Conservation (phyloP, 2,888 invertebrate genomes). For the Candidula unifasciata region DNA sequence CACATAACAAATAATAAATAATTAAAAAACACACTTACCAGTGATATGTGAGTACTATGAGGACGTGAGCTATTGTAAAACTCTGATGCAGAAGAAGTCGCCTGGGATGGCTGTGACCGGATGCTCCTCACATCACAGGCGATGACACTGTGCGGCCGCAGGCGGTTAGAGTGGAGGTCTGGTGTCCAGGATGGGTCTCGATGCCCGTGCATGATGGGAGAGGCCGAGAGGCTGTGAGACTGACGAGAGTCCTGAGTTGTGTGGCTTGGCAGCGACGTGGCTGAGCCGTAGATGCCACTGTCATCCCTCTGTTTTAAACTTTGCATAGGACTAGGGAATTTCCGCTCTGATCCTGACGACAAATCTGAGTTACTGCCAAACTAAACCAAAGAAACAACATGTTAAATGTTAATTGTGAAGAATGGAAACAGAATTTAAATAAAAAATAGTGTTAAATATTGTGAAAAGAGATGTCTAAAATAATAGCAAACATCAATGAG, state of each 20-base stretch:
- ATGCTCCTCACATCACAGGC: conserved; percentile 43
- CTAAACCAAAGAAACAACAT: conserved; percentile 42
- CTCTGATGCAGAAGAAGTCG: conserved; percentile 33
- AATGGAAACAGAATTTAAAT: no score
- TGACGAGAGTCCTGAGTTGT: conserved; percentile 41
- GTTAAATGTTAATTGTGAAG: no score
- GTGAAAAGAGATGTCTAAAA: no score
- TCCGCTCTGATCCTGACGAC: conserved; percentile 58
- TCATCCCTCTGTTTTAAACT: conserved; percentile 67
- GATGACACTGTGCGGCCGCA: conserved; percentile 46
- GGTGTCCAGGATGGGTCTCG: conserved; percentile 38
- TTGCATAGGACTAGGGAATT: conserved; percentile 61
- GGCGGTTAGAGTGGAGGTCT: conserved; percentile 33
- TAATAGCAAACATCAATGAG: no score
- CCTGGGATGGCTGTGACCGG: conserved; percentile 46
- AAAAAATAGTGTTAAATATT: no score
- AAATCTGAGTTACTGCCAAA: conserved; percentile 61
- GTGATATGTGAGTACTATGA: conserved; percentile 49
- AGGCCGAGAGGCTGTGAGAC: conserved; percentile 50
- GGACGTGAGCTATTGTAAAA: conserved; percentile 35
- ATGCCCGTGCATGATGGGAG: conserved; percentile 46
- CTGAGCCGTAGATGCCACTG: conserved; percentile 66
- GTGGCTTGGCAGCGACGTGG: conserved; percentile 57
- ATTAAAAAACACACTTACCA: not conserved
- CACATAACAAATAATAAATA: not conserved